phyloP scores from a whole-genome alignment of 1,140 invertebrate species.

The Lucilia sericata region DNA sequence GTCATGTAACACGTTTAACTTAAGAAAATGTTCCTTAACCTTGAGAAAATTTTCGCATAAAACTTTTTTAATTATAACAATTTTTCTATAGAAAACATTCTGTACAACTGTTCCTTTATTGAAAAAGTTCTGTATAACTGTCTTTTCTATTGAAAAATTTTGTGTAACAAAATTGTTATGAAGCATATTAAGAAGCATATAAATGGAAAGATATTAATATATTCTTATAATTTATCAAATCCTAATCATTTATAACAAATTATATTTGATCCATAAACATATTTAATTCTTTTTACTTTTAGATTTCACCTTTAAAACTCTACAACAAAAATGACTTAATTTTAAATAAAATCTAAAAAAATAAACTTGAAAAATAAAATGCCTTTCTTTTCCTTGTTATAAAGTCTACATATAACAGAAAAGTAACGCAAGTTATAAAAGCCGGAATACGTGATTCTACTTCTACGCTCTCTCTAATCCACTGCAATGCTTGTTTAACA shows the following conservation, averaged over 20 bases:
- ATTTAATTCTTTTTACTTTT: background rate
- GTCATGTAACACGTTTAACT: no score
- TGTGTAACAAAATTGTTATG: no score
- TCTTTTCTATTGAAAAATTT: no score
- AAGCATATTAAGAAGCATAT: no score
- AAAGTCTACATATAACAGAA: background rate
- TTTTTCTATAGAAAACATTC: no score
- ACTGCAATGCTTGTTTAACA: background rate
- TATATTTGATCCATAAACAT: background rate
- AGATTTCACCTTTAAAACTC: background rate
- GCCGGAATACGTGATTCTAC: background rate
- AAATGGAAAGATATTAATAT: no score
- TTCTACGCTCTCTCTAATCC: background rate
- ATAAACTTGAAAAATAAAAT: background rate
- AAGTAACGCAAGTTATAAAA: background rate
- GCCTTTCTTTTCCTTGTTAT: background rate
- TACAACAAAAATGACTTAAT: background rate
- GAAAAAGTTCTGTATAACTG: no score
- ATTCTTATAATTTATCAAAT: no score
- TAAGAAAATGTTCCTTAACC: no score
- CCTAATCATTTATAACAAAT: background rate
- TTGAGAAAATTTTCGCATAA: no score
- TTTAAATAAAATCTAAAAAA: background rate
- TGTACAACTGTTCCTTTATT: no score
- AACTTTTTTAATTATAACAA: no score